A percentile compares a stretch with the other conserved stretches of the same genome.
phyloP scores from a whole-genome alignment of 2,113 vertebrate species.

The Amphiprion percula region DNA sequence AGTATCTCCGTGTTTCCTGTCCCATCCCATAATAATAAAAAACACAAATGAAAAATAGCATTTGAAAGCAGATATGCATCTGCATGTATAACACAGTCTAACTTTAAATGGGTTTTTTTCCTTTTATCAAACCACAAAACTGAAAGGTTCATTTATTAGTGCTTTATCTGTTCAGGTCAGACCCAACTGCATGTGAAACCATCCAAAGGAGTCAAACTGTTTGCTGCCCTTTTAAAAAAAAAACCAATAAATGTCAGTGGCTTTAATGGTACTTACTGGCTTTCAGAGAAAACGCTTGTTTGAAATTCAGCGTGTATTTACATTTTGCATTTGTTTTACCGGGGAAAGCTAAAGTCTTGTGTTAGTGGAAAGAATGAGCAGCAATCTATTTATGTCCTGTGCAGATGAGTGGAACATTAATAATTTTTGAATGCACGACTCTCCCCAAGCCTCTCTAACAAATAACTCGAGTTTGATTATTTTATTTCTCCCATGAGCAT shows the following conservation, averaged over 20 bases:
- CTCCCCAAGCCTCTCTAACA: constrained; percentile 22
- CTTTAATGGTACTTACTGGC: constrained; percentile 37
- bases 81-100: not conserved
- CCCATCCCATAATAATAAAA: not conserved
- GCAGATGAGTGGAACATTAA: constrained; percentile 58
- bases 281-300: constrained; percentile 52
- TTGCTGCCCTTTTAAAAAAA: constrained; percentile 24
- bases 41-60: not conserved
- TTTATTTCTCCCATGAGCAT: constrained; percentile 37
- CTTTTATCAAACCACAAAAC: not conserved
- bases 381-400: constrained; percentile 66
- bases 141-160: not conserved
- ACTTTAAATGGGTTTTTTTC: not conserved
- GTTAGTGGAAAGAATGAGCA: constrained; percentile 77
- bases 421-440: constrained; percentile 51
- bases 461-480: constrained; percentile 57
- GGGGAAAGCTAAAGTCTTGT: constrained; percentile 42
- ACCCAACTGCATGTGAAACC: not conserved
- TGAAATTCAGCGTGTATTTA: constrained; percentile 67
- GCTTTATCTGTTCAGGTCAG: not conserved
- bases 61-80: not conserved
- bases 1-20: constrained; percentile 7
- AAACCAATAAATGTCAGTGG: constrained; percentile 52
- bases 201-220: not conserved
- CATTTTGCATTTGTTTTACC: constrained; percentile 64